Percentiles rank a stretch among this genome's conserved stretches.
These are phyloP conservation scores for Phylloscopus trochiloides DNA, from an alignment of 2,113 vertebrate species.

Conservation along the genomic window DNA sequence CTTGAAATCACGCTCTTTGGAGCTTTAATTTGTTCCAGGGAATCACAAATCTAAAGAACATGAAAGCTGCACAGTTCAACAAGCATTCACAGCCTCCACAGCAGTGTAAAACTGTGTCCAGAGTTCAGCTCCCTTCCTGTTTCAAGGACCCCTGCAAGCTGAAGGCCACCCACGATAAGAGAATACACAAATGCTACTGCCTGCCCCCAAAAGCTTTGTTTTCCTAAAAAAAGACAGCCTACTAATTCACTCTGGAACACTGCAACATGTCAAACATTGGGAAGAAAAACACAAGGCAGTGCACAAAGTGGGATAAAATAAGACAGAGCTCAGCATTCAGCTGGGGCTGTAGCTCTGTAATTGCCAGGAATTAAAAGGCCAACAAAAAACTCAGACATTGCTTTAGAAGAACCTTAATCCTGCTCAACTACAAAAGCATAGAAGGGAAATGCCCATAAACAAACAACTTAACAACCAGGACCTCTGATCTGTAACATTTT, in stretches of 20 bases:
- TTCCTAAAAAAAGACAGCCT: not conserved
- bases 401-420: not conserved
- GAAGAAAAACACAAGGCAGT: not conserved
- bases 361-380: not conserved
- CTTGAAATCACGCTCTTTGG: not conserved
- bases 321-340: not conserved
- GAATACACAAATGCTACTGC: not conserved
- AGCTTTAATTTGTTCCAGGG: not conserved
- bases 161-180: conserved; percentile 30
- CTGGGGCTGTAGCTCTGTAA: not conserved
- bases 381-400: not conserved
- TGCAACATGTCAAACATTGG: not conserved
- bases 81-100: not conserved
- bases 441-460: not conserved
- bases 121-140: not conserved
- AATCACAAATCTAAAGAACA: not conserved
- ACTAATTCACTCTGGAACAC: not conserved
- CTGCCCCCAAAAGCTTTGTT: not conserved
- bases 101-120: not conserved
- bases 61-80: not conserved
- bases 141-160: not conserved
- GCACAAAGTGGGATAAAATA: not conserved
- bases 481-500: not conserved
- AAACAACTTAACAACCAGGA: not conserved
- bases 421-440: not conserved